Evolutionary conservation across 2,797 vertebrate genomes (phyloP), one percentile per base, ranked within the genome.

Genomic region (Enteromius radiatus): DNA sequence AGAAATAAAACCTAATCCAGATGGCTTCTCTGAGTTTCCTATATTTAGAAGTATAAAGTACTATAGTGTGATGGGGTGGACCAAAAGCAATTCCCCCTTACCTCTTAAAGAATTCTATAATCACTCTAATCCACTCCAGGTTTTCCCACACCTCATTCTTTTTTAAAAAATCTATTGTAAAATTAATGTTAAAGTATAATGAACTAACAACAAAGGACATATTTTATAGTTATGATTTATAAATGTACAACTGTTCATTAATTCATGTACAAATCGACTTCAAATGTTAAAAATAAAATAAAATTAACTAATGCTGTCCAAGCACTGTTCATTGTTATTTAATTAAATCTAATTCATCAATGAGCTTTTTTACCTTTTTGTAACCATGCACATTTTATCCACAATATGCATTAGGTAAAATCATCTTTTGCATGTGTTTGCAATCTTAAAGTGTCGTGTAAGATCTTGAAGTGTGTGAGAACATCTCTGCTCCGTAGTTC

Each of bases 121-220:
- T n/a, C 12, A 33, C 41, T 70, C 45, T 11, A 33, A 11, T n/a
- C 41, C 31, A 54, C 21, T 38, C 14, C 14, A n/a, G 61, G 59
- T 49, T 49, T 65, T 26, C 14, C 7, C 23, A 41, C 21, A 26
- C 0, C 21, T 59, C 19, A 59, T 21, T 33, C n/a, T 19, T 36
- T 41, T 64, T 33, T 12, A 43, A 33, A 61, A 33, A 33, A 19
- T 19, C 12, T 33, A 33, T 28, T 33, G 28, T 64, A 19, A 9
- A 64, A 19, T 64, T 19, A 38, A 56, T 56, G 33, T 74, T 36
- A 74, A 64, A 75, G 12, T 52, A 75, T 38, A 33, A 75, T 36
- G 7, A 26, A 52, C 69, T 49, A 31, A 31, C 8, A 73, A 71
- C 19, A 4, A 31, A 31, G 2, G 31, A 49, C 17, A 31, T 52